Percentiles rank a stretch among this genome's conserved stretches.
Conservation (phyloP, 2,888 invertebrate species). For the Drosophila meridionalis region DNA sequence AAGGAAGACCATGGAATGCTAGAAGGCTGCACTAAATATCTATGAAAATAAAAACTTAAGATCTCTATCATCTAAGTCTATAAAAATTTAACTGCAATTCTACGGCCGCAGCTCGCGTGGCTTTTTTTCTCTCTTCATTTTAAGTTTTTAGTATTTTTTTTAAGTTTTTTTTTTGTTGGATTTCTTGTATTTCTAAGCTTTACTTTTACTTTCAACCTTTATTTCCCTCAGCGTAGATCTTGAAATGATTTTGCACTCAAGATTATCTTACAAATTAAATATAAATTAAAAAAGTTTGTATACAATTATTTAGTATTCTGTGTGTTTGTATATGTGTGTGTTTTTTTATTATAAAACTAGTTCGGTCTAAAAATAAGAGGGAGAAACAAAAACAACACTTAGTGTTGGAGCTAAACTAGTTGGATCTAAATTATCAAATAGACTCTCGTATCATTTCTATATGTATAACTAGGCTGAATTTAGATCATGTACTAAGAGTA, state of each 20-base stretch:
- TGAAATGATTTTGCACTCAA: conserved; percentile 57
- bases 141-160: neutral
- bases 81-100: conserved; percentile 69
- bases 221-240: conserved; percentile 66
- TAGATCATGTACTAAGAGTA: conserved; percentile 37
- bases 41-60: conserved; percentile 37
- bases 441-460: conserved; percentile 48
- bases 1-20: conserved; percentile 78
- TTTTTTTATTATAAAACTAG: conserved; percentile 33
- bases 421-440: conserved; percentile 44
- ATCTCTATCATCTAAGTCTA: conserved; percentile 51
- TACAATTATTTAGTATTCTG: conserved; percentile 39
- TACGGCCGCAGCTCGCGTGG: conserved; percentile 21
- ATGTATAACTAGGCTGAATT: conserved; percentile 38
- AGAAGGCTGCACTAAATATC: conserved; percentile 53
- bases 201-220: conserved; percentile 77
- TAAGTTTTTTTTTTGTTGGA: neutral
- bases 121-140: conserved; percentile 13
- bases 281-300: conserved; percentile 61
- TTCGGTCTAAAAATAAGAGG: conserved; percentile 16
- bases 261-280: conserved; percentile 66
- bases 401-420: conserved; percentile 60
- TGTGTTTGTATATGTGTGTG: neutral
- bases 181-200: conserved; percentile 36
- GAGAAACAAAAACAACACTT: conserved; percentile 67